These are phyloP conservation scores for Thyatira batis DNA, from an alignment of 2,888 invertebrate genomes.

Conservation along the genomic window DNA sequence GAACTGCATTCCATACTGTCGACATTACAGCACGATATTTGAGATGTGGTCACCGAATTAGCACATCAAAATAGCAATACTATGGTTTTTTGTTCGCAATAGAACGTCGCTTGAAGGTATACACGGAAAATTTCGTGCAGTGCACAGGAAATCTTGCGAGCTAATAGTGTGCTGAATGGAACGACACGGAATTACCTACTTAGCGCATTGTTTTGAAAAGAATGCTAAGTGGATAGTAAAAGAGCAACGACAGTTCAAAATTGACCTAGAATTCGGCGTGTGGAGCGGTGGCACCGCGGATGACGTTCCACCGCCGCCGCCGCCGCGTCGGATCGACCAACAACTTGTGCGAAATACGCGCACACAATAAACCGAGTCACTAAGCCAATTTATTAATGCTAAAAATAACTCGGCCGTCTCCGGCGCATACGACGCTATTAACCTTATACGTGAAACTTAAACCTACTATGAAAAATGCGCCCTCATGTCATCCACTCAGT, in stretches of 20 bases:
- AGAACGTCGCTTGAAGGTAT: slow-evolving; percentile 11
- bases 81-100: slow-evolving; percentile 15
- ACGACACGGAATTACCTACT: slow-evolving; percentile 17
- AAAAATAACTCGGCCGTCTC: slow-evolving; percentile 78
- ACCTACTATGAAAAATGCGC: slow-evolving; percentile 55
- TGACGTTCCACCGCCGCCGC: slow-evolving; percentile 31
- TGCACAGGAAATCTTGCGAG: neutral
- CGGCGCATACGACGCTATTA: slow-evolving; percentile 72
- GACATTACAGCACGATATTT: slow-evolving; percentile 43
- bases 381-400: slow-evolving; percentile 81
- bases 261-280: slow-evolving; percentile 52
- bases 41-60: slow-evolving; percentile 35
- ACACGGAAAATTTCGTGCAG: slow-evolving; percentile 4
- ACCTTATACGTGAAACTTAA: slow-evolving; percentile 71
- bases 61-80: slow-evolving; percentile 2
- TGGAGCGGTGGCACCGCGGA: slow-evolving; percentile 39
- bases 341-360: slow-evolving; percentile 66
- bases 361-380: slow-evolving; percentile 76
- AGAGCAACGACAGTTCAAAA: slow-evolving; percentile 47
- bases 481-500: slow-evolving; percentile 27
- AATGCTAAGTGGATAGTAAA: slow-evolving; percentile 38
- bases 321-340: slow-evolving; percentile 39
- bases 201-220: slow-evolving; percentile 37
- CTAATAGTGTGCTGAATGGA: slow-evolving; percentile 6
- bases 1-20: slow-evolving; percentile 63